A percentile compares a stretch with the other conserved stretches of the same genome.
Evolutionary conservation across 2,888 invertebrate species (phyloP).

Genomic region (Asteroscopus sphinx): DNA sequence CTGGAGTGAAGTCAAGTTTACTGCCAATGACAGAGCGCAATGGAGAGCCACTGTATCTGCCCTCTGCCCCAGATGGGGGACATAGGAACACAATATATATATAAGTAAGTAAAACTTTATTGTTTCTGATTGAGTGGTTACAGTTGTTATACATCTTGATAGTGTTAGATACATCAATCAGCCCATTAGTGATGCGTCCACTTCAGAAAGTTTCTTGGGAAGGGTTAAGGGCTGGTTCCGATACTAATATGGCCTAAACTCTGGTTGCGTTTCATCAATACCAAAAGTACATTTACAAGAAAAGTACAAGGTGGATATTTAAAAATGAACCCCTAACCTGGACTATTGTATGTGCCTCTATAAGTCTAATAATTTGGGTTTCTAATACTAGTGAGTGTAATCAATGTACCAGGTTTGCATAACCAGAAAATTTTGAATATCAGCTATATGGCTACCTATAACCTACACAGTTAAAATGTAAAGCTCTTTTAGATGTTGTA

Average conservation of each 20-base stretch:
- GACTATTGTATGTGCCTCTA: constrained; percentile 28
- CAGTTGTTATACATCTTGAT: too few relatives aligned
- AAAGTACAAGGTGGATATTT: constrained; percentile 10
- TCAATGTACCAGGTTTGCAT: constrained; percentile 25
- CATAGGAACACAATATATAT: too few relatives aligned
- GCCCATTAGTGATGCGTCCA: constrained; percentile 31
- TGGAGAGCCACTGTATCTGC: too few relatives aligned
- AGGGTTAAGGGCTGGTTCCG: constrained; percentile 14
- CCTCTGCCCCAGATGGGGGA: too few relatives aligned
- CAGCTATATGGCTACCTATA: constrained; percentile 11
- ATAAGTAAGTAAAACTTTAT: too few relatives aligned
- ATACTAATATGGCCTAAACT: constrained; percentile 2
- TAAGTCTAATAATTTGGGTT: constrained; percentile 25
- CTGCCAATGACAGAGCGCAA: too few relatives aligned
- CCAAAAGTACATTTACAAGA: constrained; percentile 16
- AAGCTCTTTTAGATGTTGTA: constrained; percentile 58
- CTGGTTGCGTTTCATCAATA: background rate
- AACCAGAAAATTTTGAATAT: constrained; percentile 17
- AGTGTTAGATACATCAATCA: too few relatives aligned
- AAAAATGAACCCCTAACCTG: constrained; percentile 7
- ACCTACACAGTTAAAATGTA: constrained; percentile 49
- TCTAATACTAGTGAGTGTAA: constrained; percentile 40
- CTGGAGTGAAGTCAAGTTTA: too few relatives aligned
- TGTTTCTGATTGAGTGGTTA: too few relatives aligned
- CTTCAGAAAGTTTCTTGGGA: constrained; percentile 30